phyloP scores from a whole-genome alignment of 2,113 vertebrate genomes.

The Xyrauchen texanus region DNA sequence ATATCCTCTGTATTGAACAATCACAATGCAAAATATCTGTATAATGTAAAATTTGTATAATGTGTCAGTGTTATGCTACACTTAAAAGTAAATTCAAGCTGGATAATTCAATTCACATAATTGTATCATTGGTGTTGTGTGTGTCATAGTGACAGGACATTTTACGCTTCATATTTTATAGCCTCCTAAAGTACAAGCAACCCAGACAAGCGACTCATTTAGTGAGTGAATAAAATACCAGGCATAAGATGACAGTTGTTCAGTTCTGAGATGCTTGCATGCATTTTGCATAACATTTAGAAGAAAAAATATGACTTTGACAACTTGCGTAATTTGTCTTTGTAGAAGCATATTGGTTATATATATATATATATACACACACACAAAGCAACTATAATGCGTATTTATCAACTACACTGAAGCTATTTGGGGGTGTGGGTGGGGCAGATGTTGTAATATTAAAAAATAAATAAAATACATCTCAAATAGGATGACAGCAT shows the following conservation, averaged over 20 bases:
- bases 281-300: no score
- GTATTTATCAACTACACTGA: no score
- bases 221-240: background rate
- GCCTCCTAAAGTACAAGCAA: background rate
- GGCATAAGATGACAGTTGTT: background rate
- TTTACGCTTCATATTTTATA: slow-evolving; percentile 17
- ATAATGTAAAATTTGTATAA: background rate
- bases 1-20: background rate
- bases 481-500: no score
- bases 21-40: background rate
- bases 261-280: background rate
- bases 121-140: slow-evolving; percentile 24
- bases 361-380: no score
- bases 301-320: background rate
- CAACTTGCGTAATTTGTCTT: background rate
- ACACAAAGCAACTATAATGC: no score
- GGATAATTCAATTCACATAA: slow-evolving; percentile 20
- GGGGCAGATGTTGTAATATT: no score
- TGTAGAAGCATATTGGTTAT: no score
- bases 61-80: slow-evolving; percentile 17
- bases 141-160: slow-evolving; percentile 1
- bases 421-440: no score
- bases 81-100: slow-evolving; percentile 13
- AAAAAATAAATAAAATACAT: no score
- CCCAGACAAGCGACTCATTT: background rate